Conservation (phyloP, 2,113 vertebrate species). For the Petrocephalus microphthalmus region DNA sequence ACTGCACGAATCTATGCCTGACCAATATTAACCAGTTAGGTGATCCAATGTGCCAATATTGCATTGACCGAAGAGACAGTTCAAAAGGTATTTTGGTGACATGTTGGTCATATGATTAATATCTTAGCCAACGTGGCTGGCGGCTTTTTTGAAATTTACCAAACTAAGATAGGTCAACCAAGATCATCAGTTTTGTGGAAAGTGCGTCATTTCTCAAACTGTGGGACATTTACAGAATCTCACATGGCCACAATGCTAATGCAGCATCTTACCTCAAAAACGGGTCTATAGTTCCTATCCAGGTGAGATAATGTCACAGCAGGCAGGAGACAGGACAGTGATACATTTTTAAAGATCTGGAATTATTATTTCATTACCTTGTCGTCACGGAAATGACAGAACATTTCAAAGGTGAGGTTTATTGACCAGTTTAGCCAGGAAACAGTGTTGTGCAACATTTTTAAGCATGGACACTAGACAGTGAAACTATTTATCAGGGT, state of each 20-base stretch:
- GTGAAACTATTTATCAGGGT: not conserved
- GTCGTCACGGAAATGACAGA: not conserved
- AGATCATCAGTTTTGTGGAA: not conserved
- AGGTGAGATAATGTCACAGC: not conserved
- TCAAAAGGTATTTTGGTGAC: not conserved
- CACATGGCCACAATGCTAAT: not conserved
- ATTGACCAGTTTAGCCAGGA: not conserved
- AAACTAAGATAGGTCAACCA: not conserved
- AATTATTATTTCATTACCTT: not conserved
- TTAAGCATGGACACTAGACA: not conserved
- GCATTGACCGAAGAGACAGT: not conserved
- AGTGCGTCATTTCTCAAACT: not conserved
- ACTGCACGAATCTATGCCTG: not conserved
- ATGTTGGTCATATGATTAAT: not conserved
- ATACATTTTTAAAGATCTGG: not conserved
- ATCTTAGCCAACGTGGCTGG: not conserved
- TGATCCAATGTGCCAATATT: not conserved
- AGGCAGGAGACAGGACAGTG: not conserved
- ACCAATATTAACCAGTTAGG: not conserved
- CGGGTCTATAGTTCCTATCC: not conserved
- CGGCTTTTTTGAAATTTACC: not conserved
- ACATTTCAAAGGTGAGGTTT: conserved; percentile 6
- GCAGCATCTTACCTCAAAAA: not conserved
- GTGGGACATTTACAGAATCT: not conserved
- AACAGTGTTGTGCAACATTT: not conserved